Conservation (phyloP, 2,888 invertebrate genomes). For the Zonitis immaculata region DNA sequence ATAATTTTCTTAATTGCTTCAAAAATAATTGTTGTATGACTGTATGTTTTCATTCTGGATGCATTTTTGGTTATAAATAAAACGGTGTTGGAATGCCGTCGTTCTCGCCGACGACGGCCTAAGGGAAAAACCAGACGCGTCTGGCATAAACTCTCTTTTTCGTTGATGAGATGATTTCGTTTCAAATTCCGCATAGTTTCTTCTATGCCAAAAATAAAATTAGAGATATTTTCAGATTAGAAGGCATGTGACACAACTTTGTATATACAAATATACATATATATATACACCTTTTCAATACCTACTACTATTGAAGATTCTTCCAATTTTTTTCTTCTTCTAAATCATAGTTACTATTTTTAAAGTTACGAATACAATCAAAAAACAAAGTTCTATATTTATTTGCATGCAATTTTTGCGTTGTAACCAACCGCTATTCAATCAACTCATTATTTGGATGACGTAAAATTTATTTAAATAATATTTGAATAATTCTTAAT, state of each 20-base stretch:
- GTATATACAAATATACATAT: neutral
- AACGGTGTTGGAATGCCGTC: neutral
- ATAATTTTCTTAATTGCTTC: neutral
- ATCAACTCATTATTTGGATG: too few species aligned
- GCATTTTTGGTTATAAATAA: neutral
- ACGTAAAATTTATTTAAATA: too few species aligned
- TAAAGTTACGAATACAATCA: too few species aligned
- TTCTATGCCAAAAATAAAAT: neutral
- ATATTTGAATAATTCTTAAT: too few species aligned
- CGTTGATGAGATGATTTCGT: neutral
- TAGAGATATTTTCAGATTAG: neutral
- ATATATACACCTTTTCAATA: neutral
- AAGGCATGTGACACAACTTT: neutral
- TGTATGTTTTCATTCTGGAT: neutral
- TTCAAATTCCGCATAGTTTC: neutral
- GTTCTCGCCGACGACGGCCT: neutral
- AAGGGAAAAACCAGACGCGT: neutral
- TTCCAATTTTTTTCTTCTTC: too few species aligned
- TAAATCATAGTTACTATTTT: too few species aligned
- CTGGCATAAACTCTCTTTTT: neutral
- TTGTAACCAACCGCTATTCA: too few species aligned
- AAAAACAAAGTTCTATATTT: too few species aligned
- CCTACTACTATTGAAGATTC: neutral
- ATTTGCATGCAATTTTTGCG: too few species aligned
- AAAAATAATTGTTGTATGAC: neutral